Evolutionary conservation across 23 tunicate genomes (phyloP), one percentile per base, ranked within the genome.

Genomic region (Styela plicata): DNA sequence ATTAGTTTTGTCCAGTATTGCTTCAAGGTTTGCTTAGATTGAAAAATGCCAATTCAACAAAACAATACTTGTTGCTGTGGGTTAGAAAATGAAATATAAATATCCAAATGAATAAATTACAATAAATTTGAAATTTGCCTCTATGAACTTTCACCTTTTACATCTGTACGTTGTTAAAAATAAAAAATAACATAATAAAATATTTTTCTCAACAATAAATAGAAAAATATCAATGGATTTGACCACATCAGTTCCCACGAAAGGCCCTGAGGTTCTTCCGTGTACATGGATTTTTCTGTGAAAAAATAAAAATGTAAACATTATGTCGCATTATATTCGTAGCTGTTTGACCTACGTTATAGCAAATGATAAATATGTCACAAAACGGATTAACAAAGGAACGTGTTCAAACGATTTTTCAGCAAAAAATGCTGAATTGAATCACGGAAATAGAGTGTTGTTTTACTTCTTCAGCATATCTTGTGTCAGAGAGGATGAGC

Each of bases 171-270:
- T n/a, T n/a, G n/a, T 86, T 74, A 90, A 64, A 74, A 92, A 73
- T 84, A 78, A 34, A 93, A 93, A 34, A 93, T 69, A 2, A 93
- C 73, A 44, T 93, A 88, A 88, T 91, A 93, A 61, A 85, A 93
- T 0, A 93, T 0, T 78, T 93, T 93, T 37, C 98, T 79, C 21
- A 93, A 76, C 18, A 93, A 36, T 19, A 93, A 52, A 74, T 90
- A 93, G 5, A 85, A n/a, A 70, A 93, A 93, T 29, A 93, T 84
- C 19, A 37, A n/a, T 44, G 98, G 98, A 18, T 88, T 63, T 22
- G 81, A 57, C 82, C 57, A 62, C 63, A 93, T 32, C 2, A 93
- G 61, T 5, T 80, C 31, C 84, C 81, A 88, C 24, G 83, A 86
- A 29, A 93, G 77, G 16, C 85, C 85, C 70, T 91, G 87, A 13